These are phyloP conservation scores for Burhinus oedicnemus DNA, from an alignment of 2,113 vertebrate species.

Conservation along the genomic window DNA sequence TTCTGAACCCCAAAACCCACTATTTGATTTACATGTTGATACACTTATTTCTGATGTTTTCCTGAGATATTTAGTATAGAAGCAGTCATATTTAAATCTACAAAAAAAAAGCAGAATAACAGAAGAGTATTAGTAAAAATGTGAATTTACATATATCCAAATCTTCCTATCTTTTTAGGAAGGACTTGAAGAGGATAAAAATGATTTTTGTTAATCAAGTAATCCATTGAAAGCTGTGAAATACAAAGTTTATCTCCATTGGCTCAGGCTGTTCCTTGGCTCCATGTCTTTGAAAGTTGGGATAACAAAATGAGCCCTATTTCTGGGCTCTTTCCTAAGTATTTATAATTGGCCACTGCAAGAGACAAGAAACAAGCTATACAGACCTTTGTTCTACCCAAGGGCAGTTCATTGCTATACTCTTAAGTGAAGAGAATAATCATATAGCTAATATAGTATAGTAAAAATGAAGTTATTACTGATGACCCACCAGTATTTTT, in stretches of 20 bases:
- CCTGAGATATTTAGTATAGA: not conserved
- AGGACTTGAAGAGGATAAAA: not conserved
- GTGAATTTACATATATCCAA: not conserved
- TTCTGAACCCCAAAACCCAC: not conserved
- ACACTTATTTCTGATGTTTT: not conserved
- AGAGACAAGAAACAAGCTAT: not conserved
- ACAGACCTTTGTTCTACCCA: not conserved
- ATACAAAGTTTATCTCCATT: not conserved
- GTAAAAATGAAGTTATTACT: not conserved
- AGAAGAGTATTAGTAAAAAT: not conserved
- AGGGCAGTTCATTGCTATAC: not conserved
- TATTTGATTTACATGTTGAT: not conserved
- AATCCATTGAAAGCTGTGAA: not conserved
- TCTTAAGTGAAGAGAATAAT: not conserved
- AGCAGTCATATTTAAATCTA: not conserved
- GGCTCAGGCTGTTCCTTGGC: not conserved
- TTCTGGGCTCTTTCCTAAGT: not conserved
- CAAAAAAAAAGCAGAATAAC: not conserved
- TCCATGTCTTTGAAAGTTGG: not conserved
- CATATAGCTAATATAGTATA: not conserved
- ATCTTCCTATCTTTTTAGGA: not conserved
- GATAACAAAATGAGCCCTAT: not conserved
- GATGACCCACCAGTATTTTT: not conserved
- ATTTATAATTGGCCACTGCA: not conserved
- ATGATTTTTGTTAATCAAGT: not conserved